A percentile compares a stretch with the other conserved stretches of the same genome.
phyloP scores from a whole-genome alignment of 2,888 invertebrate species.

The Hedya salicella region DNA sequence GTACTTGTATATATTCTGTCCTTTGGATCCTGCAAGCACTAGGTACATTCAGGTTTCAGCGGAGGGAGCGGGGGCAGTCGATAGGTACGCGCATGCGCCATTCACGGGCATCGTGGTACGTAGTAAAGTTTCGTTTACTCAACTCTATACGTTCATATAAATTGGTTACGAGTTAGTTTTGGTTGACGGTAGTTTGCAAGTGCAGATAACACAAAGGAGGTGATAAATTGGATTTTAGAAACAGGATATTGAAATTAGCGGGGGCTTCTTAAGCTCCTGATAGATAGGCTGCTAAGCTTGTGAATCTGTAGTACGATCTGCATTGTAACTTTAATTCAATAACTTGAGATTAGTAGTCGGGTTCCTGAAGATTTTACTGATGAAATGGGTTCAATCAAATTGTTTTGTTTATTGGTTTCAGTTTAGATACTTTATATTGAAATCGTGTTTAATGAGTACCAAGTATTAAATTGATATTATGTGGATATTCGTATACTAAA shows the following conservation, averaged over 20 bases:
- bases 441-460: too few species aligned
- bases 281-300: background rate
- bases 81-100: slow-evolving; percentile 73
- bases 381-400: background rate
- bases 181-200: background rate
- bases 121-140: slow-evolving; percentile 15
- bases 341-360: background rate
- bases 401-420: background rate
- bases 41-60: slow-evolving; percentile 60
- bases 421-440: too few species aligned
- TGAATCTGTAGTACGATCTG: background rate
- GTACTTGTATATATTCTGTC: slow-evolving; percentile 43
- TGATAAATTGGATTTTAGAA: slow-evolving; percentile 38
- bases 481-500: too few species aligned
- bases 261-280: background rate
- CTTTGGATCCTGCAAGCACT: slow-evolving; percentile 61
- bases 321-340: slow-evolving; percentile 3
- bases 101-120: slow-evolving; percentile 19
- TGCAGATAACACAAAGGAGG: slow-evolving; percentile 39
- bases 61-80: slow-evolving; percentile 60
- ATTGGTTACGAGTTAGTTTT: background rate
- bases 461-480: too few species aligned
- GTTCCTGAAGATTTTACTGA: background rate
- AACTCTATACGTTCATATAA: background rate
- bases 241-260: slow-evolving; percentile 38